Evolutionary conservation across 37 sponge, comb jelly and placozoan species (phyloP), one percentile per base, ranked within the genome.

Genomic region (Amphimedon queenslandica): DNA sequence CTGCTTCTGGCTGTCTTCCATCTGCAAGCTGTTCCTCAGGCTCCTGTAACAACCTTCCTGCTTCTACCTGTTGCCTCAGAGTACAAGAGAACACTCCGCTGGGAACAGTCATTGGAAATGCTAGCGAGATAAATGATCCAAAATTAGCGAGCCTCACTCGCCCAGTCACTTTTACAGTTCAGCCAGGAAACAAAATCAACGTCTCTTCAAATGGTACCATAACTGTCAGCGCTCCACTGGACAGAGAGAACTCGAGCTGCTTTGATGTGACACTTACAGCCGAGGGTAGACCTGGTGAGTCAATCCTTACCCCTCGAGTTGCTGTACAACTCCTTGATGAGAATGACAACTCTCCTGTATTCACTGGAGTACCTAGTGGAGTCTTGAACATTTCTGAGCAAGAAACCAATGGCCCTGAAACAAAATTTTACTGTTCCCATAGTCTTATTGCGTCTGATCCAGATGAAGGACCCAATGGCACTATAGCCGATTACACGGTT

Each of bases 181-280:
- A n/a, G n/a, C n/a, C n/a, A 18, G 53, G 13, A 47, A 13, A 47
- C 8, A 13, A 47, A 47, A 8, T 47, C 13, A 47, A 47, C 13
- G 13, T 47, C 53, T 18, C 53, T 47, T 8, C 8, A 47, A 64
- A 4, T 55, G 89, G 80, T 24, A 55, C 33, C 28, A 70, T 88
- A 20, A 69, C 41, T 30, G 53, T 61, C 5, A 67, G 0, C 66
- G 58, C n/a, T 0, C 8, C 63, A 0, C 77, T 87, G 16, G 87
- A 90, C 60, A 34, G 67, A 31, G 91, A 90, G 36, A 47, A 47
- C 53, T 8, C 8, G 53, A 13, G 53, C 13, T 47, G 53, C 13
- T 47, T 47, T 47, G n/a, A n/a, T n/a, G n/a, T n/a, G n/a, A 47
- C 53, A 47, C 13, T 47, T 47, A 8, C 13, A 18, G 53, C 13